Evolutionary conservation across 2,113 vertebrate genomes (phyloP).

Genomic region (Oxyura jamaicensis): DNA sequence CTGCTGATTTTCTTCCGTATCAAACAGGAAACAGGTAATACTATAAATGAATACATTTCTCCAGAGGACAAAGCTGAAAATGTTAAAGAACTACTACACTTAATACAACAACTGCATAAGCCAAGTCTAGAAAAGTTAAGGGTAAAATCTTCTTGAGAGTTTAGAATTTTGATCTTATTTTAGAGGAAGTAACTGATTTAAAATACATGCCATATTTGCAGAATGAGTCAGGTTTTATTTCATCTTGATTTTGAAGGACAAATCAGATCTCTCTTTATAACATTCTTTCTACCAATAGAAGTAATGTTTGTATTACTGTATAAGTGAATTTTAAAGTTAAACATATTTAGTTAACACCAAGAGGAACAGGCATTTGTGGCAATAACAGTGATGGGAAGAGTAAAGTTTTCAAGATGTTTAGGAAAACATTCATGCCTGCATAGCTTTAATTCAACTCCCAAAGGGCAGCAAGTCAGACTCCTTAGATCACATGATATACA

Average conservation of each 20-base stretch:
- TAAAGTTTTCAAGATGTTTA: not conserved
- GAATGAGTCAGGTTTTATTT: not conserved
- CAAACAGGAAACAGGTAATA: not conserved
- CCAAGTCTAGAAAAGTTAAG: not conserved
- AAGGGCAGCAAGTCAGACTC: not conserved
- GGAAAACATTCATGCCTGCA: not conserved
- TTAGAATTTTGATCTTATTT: not conserved
- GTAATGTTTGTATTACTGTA: not conserved
- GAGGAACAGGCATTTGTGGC: not conserved
- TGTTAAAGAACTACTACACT: not conserved
- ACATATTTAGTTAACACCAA: not conserved
- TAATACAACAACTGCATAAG: not conserved
- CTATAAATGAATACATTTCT: not conserved
- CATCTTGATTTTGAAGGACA: not conserved
- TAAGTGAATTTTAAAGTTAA: constrained; percentile 11
- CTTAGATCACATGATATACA: not conserved
- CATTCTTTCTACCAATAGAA: not conserved
- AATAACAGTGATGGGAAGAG: not conserved
- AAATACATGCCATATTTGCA: not conserved
- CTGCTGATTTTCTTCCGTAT: not conserved
- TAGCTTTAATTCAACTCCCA: not conserved
- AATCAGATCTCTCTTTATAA: not conserved
- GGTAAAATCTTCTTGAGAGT: not conserved
- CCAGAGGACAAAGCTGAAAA: not conserved
- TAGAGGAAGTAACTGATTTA: not conserved